Base-by-base conservation (phyloP, 2,113 vertebrate species). In the Ceyx cyanopectus region DNA sequence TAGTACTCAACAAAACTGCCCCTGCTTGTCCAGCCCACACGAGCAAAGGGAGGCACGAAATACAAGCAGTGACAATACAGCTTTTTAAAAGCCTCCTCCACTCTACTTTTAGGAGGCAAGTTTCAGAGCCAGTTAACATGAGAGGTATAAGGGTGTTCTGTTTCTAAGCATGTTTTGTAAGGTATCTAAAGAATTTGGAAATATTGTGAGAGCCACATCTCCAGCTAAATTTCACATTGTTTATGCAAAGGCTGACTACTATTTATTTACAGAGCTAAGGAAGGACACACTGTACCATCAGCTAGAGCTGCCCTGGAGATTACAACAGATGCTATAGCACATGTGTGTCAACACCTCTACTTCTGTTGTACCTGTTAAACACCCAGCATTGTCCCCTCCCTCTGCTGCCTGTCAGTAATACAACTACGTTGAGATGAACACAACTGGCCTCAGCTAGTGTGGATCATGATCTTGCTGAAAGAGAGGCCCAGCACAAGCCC, bases 401-500 rank as follows among this genome's bases (percentile, higher is more conserved):
- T 24, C 29, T 4, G 0, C 10, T 16, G 32, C 37, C 68, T 51
- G 48, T 3, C 43, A 68, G 62, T 50, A 76, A 19, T 2, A 22
- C 4, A 74, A 27, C 27, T 4, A 20, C 14, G 81, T 19, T 29
- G 18, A 14, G 43, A 43, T 6, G 27, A 89, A 54, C 14, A 30
- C n/a, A 84, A 61, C 40, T 50, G 27, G 81, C 26, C 26, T 24
- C 6, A 11, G 12, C 45, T 53, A 73, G 9, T 2, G 14, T 21
- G 26, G 7, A 67, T 45, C 29, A n/a, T 0, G 0, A 53, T 23
- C 69, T 9, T 66, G 67, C 17, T 2, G 4, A 37, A 62, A 70
- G 72, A 65, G 41, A 69, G 51, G 75, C 34, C 19, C 56, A 6
- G 1, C 14, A 4, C 14, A n/a, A 84, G 21, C 17, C 69, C 32